Evolutionary conservation across 1,140 invertebrate species (phyloP).

Genomic region (Triops longicaudatus): DNA sequence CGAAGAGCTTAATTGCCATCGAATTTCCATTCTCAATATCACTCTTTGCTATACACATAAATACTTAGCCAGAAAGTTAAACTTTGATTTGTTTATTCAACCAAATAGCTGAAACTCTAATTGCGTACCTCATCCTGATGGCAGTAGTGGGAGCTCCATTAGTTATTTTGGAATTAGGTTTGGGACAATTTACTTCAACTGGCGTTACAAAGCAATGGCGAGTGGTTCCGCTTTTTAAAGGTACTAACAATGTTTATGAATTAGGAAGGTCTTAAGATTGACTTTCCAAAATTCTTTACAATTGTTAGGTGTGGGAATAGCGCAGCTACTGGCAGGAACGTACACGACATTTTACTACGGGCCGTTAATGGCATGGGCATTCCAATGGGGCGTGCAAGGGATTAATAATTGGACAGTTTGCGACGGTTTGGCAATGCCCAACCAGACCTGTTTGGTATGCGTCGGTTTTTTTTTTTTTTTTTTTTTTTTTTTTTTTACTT

Average conservation of each 20-base stretch:
- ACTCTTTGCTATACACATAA: neutral
- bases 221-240: constrained; percentile 23
- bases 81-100: neutral
- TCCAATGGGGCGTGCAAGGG: constrained; percentile 9
- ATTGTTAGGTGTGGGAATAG: neutral
- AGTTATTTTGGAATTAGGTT: constrained; percentile 17
- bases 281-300: too few species aligned
- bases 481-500: neutral
- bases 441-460: neutral
- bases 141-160: constrained; percentile 17
- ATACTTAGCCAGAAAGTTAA: neutral
- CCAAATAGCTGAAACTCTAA: constrained; percentile 20
- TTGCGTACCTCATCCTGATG: constrained; percentile 27
- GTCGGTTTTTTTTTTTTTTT: too few species aligned
- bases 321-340: neutral
- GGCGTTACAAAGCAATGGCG: constrained; percentile 9
- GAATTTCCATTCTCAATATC: neutral
- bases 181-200: constrained; percentile 18
- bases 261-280: too few species aligned
- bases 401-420: neutral
- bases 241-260: neutral
- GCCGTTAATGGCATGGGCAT: neutral
- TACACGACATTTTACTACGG: neutral
- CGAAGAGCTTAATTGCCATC: neutral
- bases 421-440: neutral